Percentiles rank a stretch among this genome's conserved stretches.
Evolutionary conservation across 2,888 invertebrate species (phyloP).

Genomic region (Acholoe squamosa): DNA sequence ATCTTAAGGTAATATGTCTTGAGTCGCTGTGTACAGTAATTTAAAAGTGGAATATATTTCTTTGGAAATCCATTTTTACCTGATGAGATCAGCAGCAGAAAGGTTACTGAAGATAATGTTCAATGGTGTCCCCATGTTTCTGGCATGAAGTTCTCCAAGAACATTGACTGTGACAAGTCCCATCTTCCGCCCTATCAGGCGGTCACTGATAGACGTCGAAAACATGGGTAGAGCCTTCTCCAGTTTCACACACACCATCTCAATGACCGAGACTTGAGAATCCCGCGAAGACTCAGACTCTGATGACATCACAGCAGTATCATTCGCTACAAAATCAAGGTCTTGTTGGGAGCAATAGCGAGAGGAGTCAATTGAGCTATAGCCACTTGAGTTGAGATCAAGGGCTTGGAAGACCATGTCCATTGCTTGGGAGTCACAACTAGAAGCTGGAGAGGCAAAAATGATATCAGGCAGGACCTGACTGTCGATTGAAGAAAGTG

Average conservation of each 20-base stretch:
- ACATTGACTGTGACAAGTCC: conserved; percentile 46
- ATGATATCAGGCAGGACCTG: conserved; percentile 20
- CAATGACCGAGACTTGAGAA: conserved; percentile 35
- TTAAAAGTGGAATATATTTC: not conserved
- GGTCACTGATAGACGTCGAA: conserved; percentile 27
- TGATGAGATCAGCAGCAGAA: not conserved
- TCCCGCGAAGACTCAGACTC: conserved; percentile 51
- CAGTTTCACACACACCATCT: conserved; percentile 24
- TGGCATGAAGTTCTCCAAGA: conserved; percentile 15
- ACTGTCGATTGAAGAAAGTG: not conserved
- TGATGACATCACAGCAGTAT: not conserved
- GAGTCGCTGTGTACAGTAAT: not conserved
- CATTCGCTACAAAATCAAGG: not conserved
- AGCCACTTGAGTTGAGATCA: conserved; percentile 52
- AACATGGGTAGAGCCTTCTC: conserved; percentile 24
- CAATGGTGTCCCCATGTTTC: not conserved
- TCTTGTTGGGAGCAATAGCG: conserved; percentile 26
- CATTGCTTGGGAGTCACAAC: conserved; percentile 32
- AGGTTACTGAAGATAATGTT: conserved; percentile 28
- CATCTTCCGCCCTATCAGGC: conserved; percentile 62
- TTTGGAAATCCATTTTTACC: not conserved
- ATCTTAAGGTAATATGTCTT: not conserved
- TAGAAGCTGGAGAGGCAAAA: not conserved
- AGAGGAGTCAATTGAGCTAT: conserved; percentile 30
- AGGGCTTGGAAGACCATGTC: conserved; percentile 52